Evolutionary conservation across 2,797 vertebrate genomes (phyloP), one percentile per base, ranked within the genome.

Genomic region (Hydrolagus colliei): DNA sequence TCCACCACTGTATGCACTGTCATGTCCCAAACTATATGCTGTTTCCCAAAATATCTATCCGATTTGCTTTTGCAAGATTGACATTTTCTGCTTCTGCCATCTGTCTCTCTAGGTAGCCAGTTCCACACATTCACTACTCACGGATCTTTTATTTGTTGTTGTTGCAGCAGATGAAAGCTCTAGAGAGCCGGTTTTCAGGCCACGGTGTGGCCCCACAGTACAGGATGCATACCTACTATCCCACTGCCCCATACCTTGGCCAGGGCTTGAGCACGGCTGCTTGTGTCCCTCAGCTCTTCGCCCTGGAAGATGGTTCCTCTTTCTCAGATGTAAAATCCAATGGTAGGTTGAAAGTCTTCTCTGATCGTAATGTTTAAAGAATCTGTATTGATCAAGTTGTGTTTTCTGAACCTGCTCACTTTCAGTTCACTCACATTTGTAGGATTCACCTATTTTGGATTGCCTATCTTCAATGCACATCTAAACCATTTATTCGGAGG

Each of bases 141-240:
- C 41, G 11, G 59, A 61, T 59, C 59, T 65, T 52, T 52, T 41
- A 4, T 41, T 68, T 67, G 13, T 16, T 68, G 20, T 86, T 87
- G 9, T 88, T 82, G 16, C 86, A 87, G 85, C 91, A 96, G 95
- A 92, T 96, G 92, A 95, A 96, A 79, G 92, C 89, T 67, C 87
- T 91, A 12, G 97, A 99, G 63, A 92, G 92, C 80, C 92, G 92
- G 32, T 88, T 95, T 87, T 87, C 92, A 0, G 88, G 92, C 87
- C 96, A 96, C 11, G 87, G 92, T 0, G 4, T 96, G 92, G 90
- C 95, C 73, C 93, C 96, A 13, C 97, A 96, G 93, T 98, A 98
- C 92, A 92, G 91, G 88, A 95, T 98, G 96, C 96, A 96, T 86
- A 95, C 97, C 62, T 98, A 96, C 90, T 97, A 98, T 88, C 94